Evolutionary conservation across 2,797 vertebrate species (phyloP), one percentile per base, ranked within the genome.

Genomic region (Gymnoscopelus microlampas): DNA sequence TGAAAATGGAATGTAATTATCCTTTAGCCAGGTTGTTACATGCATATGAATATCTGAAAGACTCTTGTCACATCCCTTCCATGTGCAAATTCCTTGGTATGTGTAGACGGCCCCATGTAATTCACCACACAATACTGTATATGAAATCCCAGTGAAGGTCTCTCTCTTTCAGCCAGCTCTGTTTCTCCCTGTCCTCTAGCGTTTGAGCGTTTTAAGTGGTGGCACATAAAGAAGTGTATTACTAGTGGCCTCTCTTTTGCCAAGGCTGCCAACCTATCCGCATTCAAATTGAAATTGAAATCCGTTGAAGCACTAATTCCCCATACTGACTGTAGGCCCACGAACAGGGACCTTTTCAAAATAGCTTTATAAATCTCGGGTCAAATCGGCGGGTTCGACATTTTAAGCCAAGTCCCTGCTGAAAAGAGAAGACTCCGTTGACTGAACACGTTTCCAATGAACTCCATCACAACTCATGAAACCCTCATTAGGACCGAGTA

Each of bases 241-340:
- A 91, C 68, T 68, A 59, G 50, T 68, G 74, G 76, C 78, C 74
- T 84, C 55, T 59, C 77, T 63, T 82, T 68, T 59, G 66, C 80
- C 39, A 3, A 56, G 62, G 68, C 77, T 54, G 35, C 77, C 74
- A 79, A 74, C 79, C 72, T 71, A 69, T 87, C 76, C 49, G 67
- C 77, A 85, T 89, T 92, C 63, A 90, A 84, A 87, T 81, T 81
- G 77, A 88, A 89, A 88, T 78, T 70, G 80, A 90, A 92, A 88
- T 88, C 85, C 83, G 81, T 80, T 86, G 83, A 89, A 86, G 83
- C 76, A 74, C 77, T 90, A 80, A 87, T 92, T 90, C 71, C 63
- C 76, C 73, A 71, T 81, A 61, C 81, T 84, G 84, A 85, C 83
- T 85, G 80, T 81, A 62, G 67, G 77, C 72, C 59, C 61, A 69